Evolutionary conservation across 2,113 vertebrate species (phyloP), one percentile per base, ranked within the genome.

Genomic region (Corapipo altera): DNA sequence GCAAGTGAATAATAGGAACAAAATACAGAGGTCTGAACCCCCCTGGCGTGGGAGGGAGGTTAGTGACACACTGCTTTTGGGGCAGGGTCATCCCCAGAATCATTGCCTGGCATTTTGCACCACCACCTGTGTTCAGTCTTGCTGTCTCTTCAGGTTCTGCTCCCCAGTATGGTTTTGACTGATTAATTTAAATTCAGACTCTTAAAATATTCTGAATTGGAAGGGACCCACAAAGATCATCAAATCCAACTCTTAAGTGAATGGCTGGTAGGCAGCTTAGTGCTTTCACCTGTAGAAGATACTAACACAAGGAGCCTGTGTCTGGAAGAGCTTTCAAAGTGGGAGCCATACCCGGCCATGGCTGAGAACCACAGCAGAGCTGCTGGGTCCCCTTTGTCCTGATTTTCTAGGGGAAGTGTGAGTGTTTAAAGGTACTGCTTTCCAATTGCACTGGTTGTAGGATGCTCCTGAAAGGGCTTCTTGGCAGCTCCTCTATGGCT

Each of bases 341-440:
- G 26, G 30, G 30, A 82, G 39, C 10, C 0, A 0, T 46, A 24
- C 6, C 4, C 0, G 0, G 49, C 13, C 21, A 28, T 26, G 33
- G n/a, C n/a, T 46, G 16, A 48, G 67, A 76, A 67, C 23, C 2
- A 2, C 0, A 0, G 14, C 7, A 17, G 43, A 74, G n/a, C 71
- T 82, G 30, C 62, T 3, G 3, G 4, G 3, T 46, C 10, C 15
- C 21, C 1, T 0, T 13, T 12, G 20, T 75, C 22, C 46, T 61
- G 66, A 70, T 83, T 22, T 72, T 49, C 22, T 71, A 57, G 78
- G 35, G 67, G 55, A 52, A 1, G 1, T 27, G 30, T 16, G 27
- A 26, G 33, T 41, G 69, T 59, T 65, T 57, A 51, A 41, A 85
- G 61, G 44, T 44, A n/a, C 28, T 28, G 61, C 51, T 61, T 20